phyloP scores from a whole-genome alignment of 2,888 invertebrate genomes.

The Caenorhabditis japonica region DNA sequence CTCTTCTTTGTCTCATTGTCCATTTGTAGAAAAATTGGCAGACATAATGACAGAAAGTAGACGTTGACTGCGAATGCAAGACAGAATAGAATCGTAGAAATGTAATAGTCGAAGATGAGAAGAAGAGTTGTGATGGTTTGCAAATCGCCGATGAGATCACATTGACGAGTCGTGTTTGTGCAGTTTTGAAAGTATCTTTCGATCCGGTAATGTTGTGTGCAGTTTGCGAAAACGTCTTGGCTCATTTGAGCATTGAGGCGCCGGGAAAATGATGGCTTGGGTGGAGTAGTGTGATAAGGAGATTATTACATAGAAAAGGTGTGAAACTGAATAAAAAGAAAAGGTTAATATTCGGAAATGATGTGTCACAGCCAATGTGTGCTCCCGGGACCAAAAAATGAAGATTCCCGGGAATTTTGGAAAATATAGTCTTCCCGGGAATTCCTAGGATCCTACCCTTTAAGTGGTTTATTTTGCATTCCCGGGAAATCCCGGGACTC shows the following conservation, averaged over 20 bases:
- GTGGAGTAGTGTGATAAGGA: conserved; percentile 2
- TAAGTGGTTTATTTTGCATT: too few relatives aligned
- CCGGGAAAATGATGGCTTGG: neutral
- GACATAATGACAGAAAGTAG: conserved; percentile 18
- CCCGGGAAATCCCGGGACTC: too few relatives aligned
- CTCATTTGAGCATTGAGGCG: too few relatives aligned
- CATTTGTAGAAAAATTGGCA: conserved; percentile 17
- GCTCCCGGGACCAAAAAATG: too few relatives aligned
- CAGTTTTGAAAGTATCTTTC: conserved; percentile 31
- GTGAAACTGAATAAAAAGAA: conserved; percentile 6
- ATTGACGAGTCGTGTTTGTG: conserved; percentile 30
- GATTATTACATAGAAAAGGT: conserved; percentile 4
- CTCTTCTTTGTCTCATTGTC: conserved; percentile 5
- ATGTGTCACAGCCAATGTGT: too few relatives aligned
- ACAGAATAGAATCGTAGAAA: conserved; percentile 17
- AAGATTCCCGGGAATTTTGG: too few relatives aligned
- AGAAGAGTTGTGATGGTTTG: conserved; percentile 10
- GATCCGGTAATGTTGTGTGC: conserved; percentile 26
- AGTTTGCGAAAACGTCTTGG: conserved; percentile 20
- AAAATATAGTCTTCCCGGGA: too few relatives aligned
- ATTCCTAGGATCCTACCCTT: too few relatives aligned
- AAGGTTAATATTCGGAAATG: too few relatives aligned
- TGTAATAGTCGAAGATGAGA: conserved; percentile 24
- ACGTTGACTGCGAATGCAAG: conserved; percentile 20
- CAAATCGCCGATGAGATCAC: conserved; percentile 29